Base-by-base conservation (phyloP, 2,113 vertebrate genomes). In the Bufo bufo region DNA sequence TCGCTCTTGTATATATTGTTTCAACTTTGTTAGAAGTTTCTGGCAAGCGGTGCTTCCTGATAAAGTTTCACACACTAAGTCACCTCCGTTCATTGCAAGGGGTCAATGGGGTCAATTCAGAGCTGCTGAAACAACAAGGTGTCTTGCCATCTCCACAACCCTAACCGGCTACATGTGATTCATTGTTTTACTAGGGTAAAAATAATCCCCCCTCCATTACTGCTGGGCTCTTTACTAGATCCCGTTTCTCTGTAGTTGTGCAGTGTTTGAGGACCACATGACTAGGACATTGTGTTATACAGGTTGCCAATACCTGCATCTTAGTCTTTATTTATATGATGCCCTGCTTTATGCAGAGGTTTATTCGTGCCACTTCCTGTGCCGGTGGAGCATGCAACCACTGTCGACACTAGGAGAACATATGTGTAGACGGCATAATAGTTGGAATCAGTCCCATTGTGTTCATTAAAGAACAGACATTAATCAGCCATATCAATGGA, bases 81-180 rank as follows among this genome's bases (percentile, higher is more conserved):
- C 80, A 75, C 87, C 80, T 84, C 79, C 56, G 79, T 82, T 88
- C 80, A 78, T 54, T 19, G n/a, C 23, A 12, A 63, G 72, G 19
- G 81, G 87, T 89, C 74, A 78, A 47, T 14, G 50, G 59, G 75
- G 87, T 89, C 82, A 89, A 89, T 84, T 54, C 74, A 45, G 71
- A 65, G 61, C 81, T 89, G 87, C 81, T 89, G 72, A 89, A 89
- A 89, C 81, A 89, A 89, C 87, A 89, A 69, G 81, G 81, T 88
- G 74, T 66, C 69, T 50, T 88, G 47, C 87, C 59, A 69, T 78
- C 82, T 77, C 12, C 81, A 12, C 58, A 69, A 49, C 47, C 56
- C 47, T 19, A 81, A 81, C 78, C 52, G 74, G 13, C 63, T 72
- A 3, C 77, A 81, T 54, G 59, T 81, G 16, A 81, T 58, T 16